Evolutionary conservation across 2,113 vertebrate species (phyloP).

Genomic region (Coracopsis vasa): DNA sequence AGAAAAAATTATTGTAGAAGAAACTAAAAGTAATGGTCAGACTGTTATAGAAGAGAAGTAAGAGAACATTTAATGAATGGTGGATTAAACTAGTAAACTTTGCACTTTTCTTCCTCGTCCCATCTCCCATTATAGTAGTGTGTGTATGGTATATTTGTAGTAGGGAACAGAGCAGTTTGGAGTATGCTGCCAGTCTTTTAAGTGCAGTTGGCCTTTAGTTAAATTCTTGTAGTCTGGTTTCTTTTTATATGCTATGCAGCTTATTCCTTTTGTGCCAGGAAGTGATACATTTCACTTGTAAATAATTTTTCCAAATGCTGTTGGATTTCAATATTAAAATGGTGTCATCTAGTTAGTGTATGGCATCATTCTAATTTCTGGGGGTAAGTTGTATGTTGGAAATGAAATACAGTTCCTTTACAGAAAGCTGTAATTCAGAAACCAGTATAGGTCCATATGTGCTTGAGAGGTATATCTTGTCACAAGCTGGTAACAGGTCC

Average conservation of each 20-base stretch:
- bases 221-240: neutral
- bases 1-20: constrained; percentile 89
- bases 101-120: neutral
- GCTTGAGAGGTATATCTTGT: neutral
- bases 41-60: constrained; percentile 92
- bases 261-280: neutral
- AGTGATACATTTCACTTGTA: neutral
- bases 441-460: rapidly evolving
- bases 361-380: rapidly evolving
- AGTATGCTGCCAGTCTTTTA: neutral
- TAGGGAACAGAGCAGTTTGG: neutral
- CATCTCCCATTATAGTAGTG: neutral
- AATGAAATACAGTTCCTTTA: neutral
- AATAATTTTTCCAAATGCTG: neutral
- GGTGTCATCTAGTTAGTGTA: neutral
- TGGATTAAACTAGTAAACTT: constrained; percentile 33
- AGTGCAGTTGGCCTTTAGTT: neutral
- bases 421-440: neutral
- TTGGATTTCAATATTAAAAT: neutral
- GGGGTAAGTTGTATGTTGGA: neutral
- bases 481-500: neutral
- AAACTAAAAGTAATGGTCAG: constrained; percentile 91
- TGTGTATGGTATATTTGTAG: neutral
- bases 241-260: neutral
- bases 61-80: constrained; percentile 63